Evolutionary conservation across 2,113 vertebrate species (phyloP).

Genomic region (Mus musculus): GRCm39 chr13:116779001-116779500

Average conservation of each 20-base stretch:
- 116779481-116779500: not conserved
- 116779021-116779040: slow-evolving; percentile 42
- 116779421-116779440: not conserved
- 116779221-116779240: not conserved
- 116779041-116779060: slow-evolving; percentile 35
- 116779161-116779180: not conserved
- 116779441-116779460: not conserved
- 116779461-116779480: not conserved
- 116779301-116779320: not conserved
- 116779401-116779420: not conserved
- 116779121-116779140: slow-evolving; percentile 4
- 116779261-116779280: not conserved
- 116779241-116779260: slow-evolving; percentile 6
- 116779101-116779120: slow-evolving; percentile 57
- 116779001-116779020: not conserved
- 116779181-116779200: not conserved
- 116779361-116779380: not conserved
- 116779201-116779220: not conserved
- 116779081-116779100: slow-evolving; percentile 53
- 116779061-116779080: slow-evolving; percentile 54
- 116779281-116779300: not conserved
- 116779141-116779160: not conserved
- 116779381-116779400: slow-evolving; percentile 22
- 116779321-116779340: not conserved
- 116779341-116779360: not conserved